Percentiles rank a stretch among this genome's conserved stretches.
Conservation (phyloP, 2,888 invertebrate genomes). For the Dryobotodes eremita region DNA sequence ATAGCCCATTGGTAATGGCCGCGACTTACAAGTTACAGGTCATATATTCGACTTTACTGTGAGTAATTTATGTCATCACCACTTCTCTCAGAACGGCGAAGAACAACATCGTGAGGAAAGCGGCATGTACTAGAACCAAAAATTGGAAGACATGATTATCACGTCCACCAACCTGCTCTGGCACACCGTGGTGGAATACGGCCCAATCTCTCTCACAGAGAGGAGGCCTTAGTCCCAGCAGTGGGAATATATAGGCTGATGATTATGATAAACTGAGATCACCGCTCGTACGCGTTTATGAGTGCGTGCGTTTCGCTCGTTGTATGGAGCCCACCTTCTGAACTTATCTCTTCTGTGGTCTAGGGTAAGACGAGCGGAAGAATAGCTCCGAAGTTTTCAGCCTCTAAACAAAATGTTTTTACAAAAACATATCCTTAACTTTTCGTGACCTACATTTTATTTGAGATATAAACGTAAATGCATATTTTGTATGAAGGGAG, state of each 20-base stretch:
- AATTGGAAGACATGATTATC: neutral
- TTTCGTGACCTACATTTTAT: constrained; percentile 45
- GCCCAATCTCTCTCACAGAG: neutral
- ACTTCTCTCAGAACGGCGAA: neutral
- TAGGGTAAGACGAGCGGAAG: constrained; percentile 33
- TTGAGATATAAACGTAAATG: constrained; percentile 20
- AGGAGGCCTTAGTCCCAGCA: neutral
- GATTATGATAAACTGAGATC: too few species aligned
- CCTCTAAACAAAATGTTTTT: constrained; percentile 43
- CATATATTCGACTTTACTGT: neutral
- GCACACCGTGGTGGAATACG: neutral
- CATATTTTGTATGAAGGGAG: constrained; percentile 21
- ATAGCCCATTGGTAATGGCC: neutral
- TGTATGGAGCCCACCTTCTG: neutral
- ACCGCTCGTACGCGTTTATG: fast-evolving
- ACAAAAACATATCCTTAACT: constrained; percentile 30
- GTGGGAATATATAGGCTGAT: neutral
- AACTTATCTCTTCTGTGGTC: neutral
- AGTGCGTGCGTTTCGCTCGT: neutral
- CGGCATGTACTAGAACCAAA: neutral
- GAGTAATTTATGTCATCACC: neutral
- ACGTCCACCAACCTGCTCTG: neutral
- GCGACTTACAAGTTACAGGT: neutral
- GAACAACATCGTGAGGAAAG: neutral
- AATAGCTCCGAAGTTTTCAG: constrained; percentile 47